phyloP scores from a whole-genome alignment of 2,797 vertebrate genomes.

The Arnoldichthys spilopterus region DNA sequence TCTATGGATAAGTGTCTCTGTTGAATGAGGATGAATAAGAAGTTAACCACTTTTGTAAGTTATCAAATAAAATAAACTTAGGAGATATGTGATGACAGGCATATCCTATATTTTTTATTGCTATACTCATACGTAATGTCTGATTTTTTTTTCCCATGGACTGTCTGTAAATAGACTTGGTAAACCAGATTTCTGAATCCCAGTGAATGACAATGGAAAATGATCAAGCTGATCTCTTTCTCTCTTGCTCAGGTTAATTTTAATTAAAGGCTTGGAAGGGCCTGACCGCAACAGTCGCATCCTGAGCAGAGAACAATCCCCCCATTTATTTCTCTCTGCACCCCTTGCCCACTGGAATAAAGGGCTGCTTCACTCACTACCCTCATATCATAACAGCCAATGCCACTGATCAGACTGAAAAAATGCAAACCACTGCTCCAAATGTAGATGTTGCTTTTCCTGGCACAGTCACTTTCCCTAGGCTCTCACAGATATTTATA shows the following conservation, averaged over 20 bases:
- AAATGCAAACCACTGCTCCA: constrained; percentile 46
- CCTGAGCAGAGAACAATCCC: constrained; percentile 69
- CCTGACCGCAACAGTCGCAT: constrained; percentile 59
- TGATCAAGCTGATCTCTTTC: constrained; percentile 11
- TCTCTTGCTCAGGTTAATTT: constrained; percentile 64
- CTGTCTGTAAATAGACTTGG: background rate
- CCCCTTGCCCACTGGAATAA: constrained; percentile 52
- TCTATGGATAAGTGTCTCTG: background rate
- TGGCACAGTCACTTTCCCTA: background rate
- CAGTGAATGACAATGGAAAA: background rate
- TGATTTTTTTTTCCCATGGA: background rate
- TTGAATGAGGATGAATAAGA: background rate
- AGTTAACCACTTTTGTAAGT: background rate
- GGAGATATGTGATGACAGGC: background rate
- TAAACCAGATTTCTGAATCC: background rate
- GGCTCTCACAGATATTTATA: background rate
- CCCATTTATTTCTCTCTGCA: constrained; percentile 73
- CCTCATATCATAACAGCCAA: constrained; percentile 55
- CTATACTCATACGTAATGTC: background rate
- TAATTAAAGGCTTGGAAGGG: constrained; percentile 72
- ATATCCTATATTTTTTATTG: background rate
- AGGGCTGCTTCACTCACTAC: constrained; percentile 58
- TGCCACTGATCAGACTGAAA: constrained; percentile 32
- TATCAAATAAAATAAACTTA: too few species aligned
- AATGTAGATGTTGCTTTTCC: constrained; percentile 46